These are phyloP conservation scores for Ornithoptera priamus DNA, from an alignment of 2,888 invertebrate genomes.

Conservation along the genomic window DNA sequence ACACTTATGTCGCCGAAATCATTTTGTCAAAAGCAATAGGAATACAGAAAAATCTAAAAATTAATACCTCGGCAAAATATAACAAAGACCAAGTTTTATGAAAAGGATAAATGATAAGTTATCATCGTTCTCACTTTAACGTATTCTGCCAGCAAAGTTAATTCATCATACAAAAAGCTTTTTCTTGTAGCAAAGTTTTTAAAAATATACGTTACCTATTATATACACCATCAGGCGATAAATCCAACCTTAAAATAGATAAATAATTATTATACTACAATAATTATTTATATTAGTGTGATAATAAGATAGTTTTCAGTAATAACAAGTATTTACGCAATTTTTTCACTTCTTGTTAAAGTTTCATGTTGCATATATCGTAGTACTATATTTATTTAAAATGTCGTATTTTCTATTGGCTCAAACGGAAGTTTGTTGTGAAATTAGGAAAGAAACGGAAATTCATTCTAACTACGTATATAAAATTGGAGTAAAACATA, in stretches of 20 bases:
- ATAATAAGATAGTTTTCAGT: no score
- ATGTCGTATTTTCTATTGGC: no score
- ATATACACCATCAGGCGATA: constrained; percentile 3
- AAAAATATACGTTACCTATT: constrained; percentile 8
- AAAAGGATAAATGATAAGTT: constrained; percentile 26
- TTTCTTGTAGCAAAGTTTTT: constrained; percentile 24
- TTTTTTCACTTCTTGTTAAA: no score
- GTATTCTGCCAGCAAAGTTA: constrained; percentile 11
- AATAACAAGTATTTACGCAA: no score
- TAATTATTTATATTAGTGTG: no score
- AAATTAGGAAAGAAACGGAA: no score
- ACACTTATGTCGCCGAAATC: no score
- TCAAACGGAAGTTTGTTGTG: no score
- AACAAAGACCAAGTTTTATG: constrained; percentile 9
- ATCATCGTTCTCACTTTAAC: constrained; percentile 25
- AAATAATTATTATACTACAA: neutral
- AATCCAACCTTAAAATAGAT: neutral
- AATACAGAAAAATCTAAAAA: neutral
- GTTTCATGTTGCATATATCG: no score
- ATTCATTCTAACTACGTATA: no score
- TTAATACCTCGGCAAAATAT: neutral
- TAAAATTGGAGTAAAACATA: no score
- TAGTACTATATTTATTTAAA: no score
- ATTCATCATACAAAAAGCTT: constrained; percentile 28
- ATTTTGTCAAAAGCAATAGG: neutral